Evolutionary conservation across 2,888 invertebrate species (phyloP).

Genomic region (Acanthosepion pharaonis): DNA sequence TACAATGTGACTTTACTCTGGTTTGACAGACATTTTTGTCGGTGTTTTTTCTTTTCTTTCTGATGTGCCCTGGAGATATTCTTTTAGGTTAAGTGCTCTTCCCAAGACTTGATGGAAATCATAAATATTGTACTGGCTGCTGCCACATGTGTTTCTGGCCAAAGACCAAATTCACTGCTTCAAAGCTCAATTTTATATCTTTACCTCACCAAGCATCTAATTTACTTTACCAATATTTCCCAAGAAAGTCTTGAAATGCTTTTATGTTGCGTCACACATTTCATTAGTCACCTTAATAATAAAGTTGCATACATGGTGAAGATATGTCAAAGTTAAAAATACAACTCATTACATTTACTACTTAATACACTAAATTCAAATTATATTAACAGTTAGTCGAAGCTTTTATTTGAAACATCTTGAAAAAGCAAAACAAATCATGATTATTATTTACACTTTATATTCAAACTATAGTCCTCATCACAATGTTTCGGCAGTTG

Average conservation of each 20-base stretch:
- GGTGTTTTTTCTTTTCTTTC: not conserved
- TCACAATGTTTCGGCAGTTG: too few species aligned
- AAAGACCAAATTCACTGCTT: not conserved
- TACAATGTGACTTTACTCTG: not conserved
- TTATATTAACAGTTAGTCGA: too few species aligned
- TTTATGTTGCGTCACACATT: not conserved
- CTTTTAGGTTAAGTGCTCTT: not conserved
- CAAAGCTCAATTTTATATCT: not conserved
- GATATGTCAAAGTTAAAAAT: too few species aligned
- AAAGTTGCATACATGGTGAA: too few species aligned
- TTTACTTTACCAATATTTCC: not conserved
- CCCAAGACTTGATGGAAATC: conserved; percentile 20
- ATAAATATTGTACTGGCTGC: conserved; percentile 13
- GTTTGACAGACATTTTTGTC: not conserved
- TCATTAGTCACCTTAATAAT: not conserved
- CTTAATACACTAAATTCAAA: too few species aligned
- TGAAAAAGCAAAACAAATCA: too few species aligned
- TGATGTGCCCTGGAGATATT: not conserved
- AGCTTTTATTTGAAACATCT: too few species aligned
- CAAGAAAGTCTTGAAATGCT: not conserved
- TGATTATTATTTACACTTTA: too few species aligned
- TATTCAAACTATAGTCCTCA: too few species aligned
- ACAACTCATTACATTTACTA: too few species aligned
- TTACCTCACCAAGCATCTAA: not conserved
- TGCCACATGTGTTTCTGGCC: not conserved